A percentile compares a stretch with the other conserved stretches of the same genome.
Conservation (phyloP, 92 coral and sea anemone species). For the Heliopora coerulea region DNA sequence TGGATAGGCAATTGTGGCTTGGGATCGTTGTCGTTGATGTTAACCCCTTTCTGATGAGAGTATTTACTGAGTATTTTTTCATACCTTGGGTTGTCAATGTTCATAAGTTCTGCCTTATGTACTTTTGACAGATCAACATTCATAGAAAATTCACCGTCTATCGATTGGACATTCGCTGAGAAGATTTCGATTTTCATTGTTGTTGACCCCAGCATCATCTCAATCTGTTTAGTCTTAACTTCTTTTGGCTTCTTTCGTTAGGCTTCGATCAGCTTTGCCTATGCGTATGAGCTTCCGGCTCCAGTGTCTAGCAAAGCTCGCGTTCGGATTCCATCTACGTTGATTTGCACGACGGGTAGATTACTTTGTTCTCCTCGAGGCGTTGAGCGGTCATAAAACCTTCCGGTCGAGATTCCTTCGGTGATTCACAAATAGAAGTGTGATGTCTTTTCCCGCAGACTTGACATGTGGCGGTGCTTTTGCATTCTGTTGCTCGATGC, state of each 20-base stretch:
- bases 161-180: slow-evolving; percentile 17
- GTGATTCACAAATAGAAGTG: slow-evolving; percentile 23
- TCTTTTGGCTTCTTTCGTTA: slow-evolving; percentile 12
- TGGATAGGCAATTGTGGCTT: slow-evolving; percentile 13
- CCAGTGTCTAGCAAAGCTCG: slow-evolving; percentile 14
- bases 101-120: slow-evolving; percentile 24
- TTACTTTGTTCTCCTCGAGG: background rate
- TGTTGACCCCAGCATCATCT: slow-evolving; percentile 13
- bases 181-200: slow-evolving; percentile 21
- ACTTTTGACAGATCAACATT: slow-evolving; percentile 16
- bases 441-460: slow-evolving; percentile 21
- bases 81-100: slow-evolving; percentile 11
- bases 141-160: slow-evolving; percentile 3
- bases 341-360: background rate
- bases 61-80: background rate
- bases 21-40: slow-evolving; percentile 5
- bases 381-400: background rate
- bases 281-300: slow-evolving; percentile 29
- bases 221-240: slow-evolving; percentile 12
- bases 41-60: background rate
- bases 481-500: slow-evolving; percentile 23
- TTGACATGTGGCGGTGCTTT: background rate
- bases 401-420: background rate
- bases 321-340: background rate
- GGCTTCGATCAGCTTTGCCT: slow-evolving; percentile 4